These are phyloP conservation scores for Antrozous pallidus DNA, from an alignment of 2,797 vertebrate species.

Conservation along the genomic window DNA sequence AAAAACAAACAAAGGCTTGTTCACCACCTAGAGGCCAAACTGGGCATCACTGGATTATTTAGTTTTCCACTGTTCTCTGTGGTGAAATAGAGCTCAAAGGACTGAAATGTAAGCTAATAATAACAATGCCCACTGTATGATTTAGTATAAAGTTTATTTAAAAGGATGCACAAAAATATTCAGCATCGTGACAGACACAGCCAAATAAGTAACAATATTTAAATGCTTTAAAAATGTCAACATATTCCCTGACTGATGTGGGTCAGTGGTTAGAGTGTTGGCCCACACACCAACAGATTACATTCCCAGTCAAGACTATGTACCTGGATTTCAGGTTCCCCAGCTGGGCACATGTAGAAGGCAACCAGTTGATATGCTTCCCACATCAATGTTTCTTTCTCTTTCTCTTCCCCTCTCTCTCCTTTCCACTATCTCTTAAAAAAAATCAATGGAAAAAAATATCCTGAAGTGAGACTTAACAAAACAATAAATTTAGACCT, in stretches of 20 bases:
- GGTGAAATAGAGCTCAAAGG: neutral
- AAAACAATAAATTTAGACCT: neutral
- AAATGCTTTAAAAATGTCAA: neutral
- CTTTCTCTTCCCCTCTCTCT: too few species aligned
- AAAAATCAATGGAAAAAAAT: too few species aligned
- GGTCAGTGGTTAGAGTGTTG: too few species aligned
- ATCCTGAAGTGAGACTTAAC: too few species aligned
- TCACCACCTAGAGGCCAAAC: neutral
- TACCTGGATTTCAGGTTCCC: too few species aligned
- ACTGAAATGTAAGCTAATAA: neutral
- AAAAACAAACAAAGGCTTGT: neutral
- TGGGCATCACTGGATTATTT: neutral
- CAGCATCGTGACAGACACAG: neutral
- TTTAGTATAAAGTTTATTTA: neutral
- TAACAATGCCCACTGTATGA: too few species aligned
- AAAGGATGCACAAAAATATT: neutral
- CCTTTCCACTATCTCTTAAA: too few species aligned
- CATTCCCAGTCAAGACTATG: too few species aligned
- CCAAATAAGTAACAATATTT: neutral
- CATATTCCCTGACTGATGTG: neutral
- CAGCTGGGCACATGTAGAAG: too few species aligned
- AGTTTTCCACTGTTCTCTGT: neutral
- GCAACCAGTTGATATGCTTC: too few species aligned
- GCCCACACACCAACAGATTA: too few species aligned
- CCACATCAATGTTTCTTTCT: too few species aligned